phyloP scores from a whole-genome alignment of 2,797 vertebrate genomes.

The Australoheros facetus region DNA sequence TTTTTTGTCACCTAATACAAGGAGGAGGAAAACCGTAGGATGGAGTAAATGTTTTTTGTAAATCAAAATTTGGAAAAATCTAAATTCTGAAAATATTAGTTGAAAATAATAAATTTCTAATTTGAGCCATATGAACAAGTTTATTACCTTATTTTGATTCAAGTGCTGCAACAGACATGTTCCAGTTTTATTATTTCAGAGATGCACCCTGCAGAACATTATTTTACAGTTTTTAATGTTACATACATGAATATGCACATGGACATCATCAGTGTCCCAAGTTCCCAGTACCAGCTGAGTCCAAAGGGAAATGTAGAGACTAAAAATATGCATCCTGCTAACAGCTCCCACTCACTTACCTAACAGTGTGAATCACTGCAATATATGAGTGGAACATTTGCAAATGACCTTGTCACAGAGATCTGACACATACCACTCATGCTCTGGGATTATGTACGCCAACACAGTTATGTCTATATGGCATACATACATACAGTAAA shows the following conservation, averaged over 20 bases:
- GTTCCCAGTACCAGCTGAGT: slow-evolving; percentile 37
- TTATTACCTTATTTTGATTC: neutral
- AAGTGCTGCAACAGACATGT: neutral
- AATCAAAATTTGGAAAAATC: neutral
- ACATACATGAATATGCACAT: neutral
- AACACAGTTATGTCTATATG: slow-evolving; percentile 11
- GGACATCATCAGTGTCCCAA: slow-evolving; percentile 11
- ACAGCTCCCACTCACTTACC: slow-evolving; percentile 76
- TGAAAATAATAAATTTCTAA: neutral
- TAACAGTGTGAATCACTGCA: slow-evolving; percentile 74
- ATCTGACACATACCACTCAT: slow-evolving; percentile 47
- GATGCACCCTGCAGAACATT: neutral
- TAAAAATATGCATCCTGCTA: slow-evolving; percentile 70
- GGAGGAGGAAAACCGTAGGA: neutral
- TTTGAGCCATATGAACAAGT: neutral
- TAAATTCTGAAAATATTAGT: neutral
- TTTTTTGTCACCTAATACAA: neutral
- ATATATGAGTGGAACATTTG: slow-evolving; percentile 65
- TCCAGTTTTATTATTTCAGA: neutral
- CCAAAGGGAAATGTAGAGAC: slow-evolving; percentile 53
- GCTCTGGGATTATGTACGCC: slow-evolving; percentile 27
- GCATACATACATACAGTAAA: neutral
- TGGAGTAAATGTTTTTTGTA: neutral
- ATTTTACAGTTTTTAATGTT: neutral
- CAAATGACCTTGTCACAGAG: slow-evolving; percentile 70